Evolutionary conservation across 1,140 invertebrate genomes (phyloP).

Genomic region (Pygmarrhopalites habei): DNA sequence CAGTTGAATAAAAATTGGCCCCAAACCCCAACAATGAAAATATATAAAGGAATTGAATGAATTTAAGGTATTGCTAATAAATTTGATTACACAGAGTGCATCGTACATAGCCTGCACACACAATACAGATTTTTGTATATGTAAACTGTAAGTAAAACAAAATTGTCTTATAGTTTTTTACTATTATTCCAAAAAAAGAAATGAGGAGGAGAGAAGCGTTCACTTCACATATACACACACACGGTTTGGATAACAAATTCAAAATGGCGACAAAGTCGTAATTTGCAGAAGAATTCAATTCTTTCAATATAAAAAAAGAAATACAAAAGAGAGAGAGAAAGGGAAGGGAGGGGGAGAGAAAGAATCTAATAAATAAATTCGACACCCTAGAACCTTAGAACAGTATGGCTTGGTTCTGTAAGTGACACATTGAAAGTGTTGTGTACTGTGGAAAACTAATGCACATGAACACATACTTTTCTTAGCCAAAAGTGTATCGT

Average conservation of each 20-base stretch:
- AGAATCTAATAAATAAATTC: constrained; percentile 17
- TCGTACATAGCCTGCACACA: too few species aligned
- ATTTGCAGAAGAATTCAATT: constrained; percentile 2
- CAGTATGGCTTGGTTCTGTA: constrained; percentile 7
- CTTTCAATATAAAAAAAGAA: constrained; percentile 7
- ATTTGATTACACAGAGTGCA: too few species aligned
- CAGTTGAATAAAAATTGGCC: too few species aligned
- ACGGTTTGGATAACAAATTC: constrained; percentile 6
- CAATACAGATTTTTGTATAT: too few species aligned
- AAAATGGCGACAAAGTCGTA: constrained; percentile 11
- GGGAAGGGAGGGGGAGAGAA: too few species aligned
- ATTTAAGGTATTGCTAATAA: too few species aligned
- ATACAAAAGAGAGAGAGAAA: constrained; percentile 13
- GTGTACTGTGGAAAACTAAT: constrained; percentile 10
- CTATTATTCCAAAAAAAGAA: not conserved
- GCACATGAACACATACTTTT: constrained; percentile 11
- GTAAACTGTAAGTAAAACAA: too few species aligned
- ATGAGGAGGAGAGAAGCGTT: not conserved
- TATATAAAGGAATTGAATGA: too few species aligned
- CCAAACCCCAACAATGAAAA: too few species aligned
- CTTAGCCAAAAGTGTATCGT: constrained; percentile 9
- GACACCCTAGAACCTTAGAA: not conserved
- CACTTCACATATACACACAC: too few species aligned
- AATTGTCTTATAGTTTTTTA: not conserved
- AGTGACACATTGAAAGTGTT: constrained; percentile 10